Evolutionary conservation across 2,888 invertebrate species (phyloP).

Genomic region (Nipponacmea schrenckii): DNA sequence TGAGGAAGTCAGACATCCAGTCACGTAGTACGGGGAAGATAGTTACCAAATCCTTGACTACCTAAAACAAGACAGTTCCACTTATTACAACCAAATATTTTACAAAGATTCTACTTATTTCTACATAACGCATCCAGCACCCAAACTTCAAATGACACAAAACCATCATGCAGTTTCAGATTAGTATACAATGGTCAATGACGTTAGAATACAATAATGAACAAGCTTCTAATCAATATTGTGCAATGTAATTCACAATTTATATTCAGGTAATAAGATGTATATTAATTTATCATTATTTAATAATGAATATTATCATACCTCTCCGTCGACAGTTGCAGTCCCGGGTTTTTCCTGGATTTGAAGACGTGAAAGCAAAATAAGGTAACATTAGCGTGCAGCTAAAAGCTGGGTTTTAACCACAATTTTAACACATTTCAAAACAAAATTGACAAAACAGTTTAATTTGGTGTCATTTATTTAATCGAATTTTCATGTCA

Average conservation of each 20-base stretch:
- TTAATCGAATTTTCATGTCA: no score
- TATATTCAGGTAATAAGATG: no score
- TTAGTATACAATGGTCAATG: no score
- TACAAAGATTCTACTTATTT: background rate
- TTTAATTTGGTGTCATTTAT: no score
- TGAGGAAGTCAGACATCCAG: slow-evolving; percentile 64
- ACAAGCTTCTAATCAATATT: no score
- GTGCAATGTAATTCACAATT: no score
- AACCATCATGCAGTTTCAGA: no score
- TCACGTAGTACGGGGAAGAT: slow-evolving; percentile 65
- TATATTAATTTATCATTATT: no score
- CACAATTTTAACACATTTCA: background rate
- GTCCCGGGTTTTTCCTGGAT: slow-evolving; percentile 18
- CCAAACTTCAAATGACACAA: background rate
- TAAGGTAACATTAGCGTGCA: slow-evolving; percentile 25
- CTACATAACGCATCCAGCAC: background rate
- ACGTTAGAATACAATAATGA: no score
- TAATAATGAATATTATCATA: slow-evolving; percentile 6
- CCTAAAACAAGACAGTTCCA: slow-evolving; percentile 35
- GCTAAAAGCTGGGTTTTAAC: slow-evolving; percentile 14
- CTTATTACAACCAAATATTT: background rate
- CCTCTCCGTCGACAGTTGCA: slow-evolving; percentile 21
- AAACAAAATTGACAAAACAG: no score
- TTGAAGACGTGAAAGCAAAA: slow-evolving; percentile 15
- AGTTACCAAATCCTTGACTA: slow-evolving; percentile 62